These are phyloP conservation scores for Melanophora roralis DNA, from an alignment of 2,888 invertebrate genomes.

Conservation along the genomic window DNA sequence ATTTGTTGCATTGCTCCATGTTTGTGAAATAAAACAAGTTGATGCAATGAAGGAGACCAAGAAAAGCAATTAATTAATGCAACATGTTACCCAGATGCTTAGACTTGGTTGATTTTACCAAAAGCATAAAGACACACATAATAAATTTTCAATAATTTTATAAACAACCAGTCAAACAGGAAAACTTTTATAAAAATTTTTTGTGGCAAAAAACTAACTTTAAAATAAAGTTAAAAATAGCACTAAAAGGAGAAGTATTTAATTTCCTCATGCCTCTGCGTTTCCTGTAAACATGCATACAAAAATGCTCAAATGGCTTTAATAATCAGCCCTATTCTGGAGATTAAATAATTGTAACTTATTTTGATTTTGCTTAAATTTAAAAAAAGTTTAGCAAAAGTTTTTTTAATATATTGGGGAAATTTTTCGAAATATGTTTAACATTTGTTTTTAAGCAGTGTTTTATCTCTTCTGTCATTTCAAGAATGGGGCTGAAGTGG, in stretches of 20 bases:
- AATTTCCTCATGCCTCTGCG: constrained; percentile 60
- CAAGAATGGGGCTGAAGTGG: not conserved
- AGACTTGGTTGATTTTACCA: not conserved
- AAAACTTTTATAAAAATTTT: constrained; percentile 9
- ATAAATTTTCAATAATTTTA: constrained; percentile 10
- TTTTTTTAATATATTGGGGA: too few species aligned
- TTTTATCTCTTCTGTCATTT: not conserved
- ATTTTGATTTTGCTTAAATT: too few species aligned
- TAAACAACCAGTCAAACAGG: constrained; percentile 39
- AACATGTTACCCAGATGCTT: not conserved
- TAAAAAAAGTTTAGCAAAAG: too few species aligned
- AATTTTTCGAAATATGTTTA: not conserved
- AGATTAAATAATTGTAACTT: too few species aligned
- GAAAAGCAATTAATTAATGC: not conserved
- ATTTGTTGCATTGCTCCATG: constrained; percentile 7
- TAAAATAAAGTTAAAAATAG: not conserved
- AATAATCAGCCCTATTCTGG: constrained; percentile 23
- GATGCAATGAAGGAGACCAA: not conserved
- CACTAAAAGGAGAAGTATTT: constrained; percentile 50
- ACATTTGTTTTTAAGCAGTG: not conserved
- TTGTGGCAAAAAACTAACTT: not conserved
- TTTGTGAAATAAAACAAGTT: not conserved
- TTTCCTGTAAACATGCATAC: constrained; percentile 1
- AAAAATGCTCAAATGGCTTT: constrained; percentile 6
- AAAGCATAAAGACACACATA: not conserved